Evolutionary conservation across 2,797 vertebrate species (phyloP).

Genomic region (Gadopsis marmoratus): DNA sequence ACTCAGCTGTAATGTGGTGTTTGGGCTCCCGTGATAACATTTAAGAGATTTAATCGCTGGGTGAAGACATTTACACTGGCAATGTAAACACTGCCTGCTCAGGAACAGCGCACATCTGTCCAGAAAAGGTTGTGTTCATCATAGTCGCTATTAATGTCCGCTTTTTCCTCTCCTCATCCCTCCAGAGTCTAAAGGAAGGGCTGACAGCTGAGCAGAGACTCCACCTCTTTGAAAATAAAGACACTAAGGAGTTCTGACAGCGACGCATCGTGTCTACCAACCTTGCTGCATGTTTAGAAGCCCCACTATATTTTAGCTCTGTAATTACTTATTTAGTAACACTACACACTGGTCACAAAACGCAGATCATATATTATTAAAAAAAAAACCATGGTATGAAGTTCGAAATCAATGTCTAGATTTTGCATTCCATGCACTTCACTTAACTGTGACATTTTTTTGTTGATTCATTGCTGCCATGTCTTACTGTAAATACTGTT

Average conservation of each 20-base stretch:
- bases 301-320: constrained; percentile 85
- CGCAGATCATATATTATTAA: constrained; percentile 80
- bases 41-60: constrained; percentile 12
- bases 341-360: constrained; percentile 86
- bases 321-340: constrained; percentile 83
- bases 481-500: constrained; percentile 90
- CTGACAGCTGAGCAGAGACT: constrained; percentile 89
- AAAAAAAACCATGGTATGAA: constrained; percentile 80
- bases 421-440: constrained; percentile 89
- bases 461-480: constrained; percentile 68
- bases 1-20: constrained; percentile 7
- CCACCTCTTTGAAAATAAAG: constrained; percentile 89
- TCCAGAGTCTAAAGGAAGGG: constrained; percentile 89
- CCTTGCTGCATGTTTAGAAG: constrained; percentile 83
- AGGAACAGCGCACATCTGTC: constrained; percentile 15
- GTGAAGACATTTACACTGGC: constrained; percentile 21
- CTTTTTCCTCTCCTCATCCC: constrained; percentile 22
- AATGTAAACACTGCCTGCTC: constrained; percentile 38
- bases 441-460: constrained; percentile 87
- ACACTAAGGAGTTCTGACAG: constrained; percentile 89
- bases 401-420: constrained; percentile 86
- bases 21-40: background rate
- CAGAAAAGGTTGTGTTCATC: background rate
- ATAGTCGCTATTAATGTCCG: constrained; percentile 3
- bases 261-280: constrained; percentile 40